A percentile compares a stretch with the other conserved stretches of the same genome.
phyloP scores from a whole-genome alignment of 2,888 invertebrate genomes.

The Hedychridium roseum region DNA sequence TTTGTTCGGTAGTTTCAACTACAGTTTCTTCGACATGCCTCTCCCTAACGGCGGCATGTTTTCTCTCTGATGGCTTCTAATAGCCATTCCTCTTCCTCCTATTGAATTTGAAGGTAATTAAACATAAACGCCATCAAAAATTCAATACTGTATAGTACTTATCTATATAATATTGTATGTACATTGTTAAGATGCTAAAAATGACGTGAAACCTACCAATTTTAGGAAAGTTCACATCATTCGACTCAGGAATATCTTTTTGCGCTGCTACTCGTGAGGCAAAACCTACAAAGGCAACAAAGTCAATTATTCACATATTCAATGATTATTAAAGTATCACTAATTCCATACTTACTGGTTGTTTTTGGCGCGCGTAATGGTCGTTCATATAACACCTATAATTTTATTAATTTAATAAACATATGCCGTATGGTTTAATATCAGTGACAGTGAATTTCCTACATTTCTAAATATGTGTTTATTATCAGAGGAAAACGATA shows the following conservation, averaged over 20 bases:
- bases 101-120: no score
- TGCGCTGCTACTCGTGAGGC: background rate
- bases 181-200: no score
- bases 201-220: slow-evolving; percentile 38
- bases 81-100: no score
- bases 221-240: slow-evolving; percentile 34
- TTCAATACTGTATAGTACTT: no score
- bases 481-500: background rate
- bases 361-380: slow-evolving; percentile 34
- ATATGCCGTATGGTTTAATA: no score
- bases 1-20: no score
- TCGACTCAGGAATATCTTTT: slow-evolving; percentile 14
- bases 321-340: background rate
- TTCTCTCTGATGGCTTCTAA: no score
- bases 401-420: slow-evolving; percentile 4
- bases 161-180: no score
- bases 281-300: background rate
- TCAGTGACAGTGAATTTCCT: slow-evolving; percentile 6
- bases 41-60: no score
- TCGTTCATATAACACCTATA: slow-evolving; percentile 22
- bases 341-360: slow-evolving; percentile 24
- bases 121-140: no score
- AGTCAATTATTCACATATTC: background rate
- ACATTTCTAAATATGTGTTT: background rate
- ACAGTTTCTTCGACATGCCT: no score